These are phyloP conservation scores for Falcunculus frontatus DNA, from an alignment of 2,113 vertebrate genomes.

Conservation along the genomic window DNA sequence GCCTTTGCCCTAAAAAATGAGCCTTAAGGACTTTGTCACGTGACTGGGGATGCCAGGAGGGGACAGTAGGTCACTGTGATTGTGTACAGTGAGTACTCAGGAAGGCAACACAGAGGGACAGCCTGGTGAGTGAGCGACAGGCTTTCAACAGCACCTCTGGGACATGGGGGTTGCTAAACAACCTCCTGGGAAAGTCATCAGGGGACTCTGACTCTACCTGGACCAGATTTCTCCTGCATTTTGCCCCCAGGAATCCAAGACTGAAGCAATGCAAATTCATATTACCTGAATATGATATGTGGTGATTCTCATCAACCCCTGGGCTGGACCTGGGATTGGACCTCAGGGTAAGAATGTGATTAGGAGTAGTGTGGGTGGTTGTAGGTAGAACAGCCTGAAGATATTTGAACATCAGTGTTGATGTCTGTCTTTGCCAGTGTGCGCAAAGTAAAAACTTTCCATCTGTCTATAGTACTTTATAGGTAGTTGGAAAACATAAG, in stretches of 20 bases:
- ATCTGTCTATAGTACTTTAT: neutral
- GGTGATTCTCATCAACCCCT: neutral
- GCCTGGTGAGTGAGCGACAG: neutral
- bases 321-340: too few species aligned
- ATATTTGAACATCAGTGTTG: neutral
- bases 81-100: rapidly evolving
- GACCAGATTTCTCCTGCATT: rapidly evolving
- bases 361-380: neutral
- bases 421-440: neutral
- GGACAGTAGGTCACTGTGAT: neutral
- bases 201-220: neutral
- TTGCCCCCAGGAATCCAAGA: neutral
- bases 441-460: neutral
- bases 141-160: neutral
- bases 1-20: neutral
- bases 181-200: neutral
- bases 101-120: neutral
- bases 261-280: neutral
- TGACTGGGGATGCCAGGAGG: neutral
- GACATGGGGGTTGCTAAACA: neutral
- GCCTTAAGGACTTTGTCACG: neutral
- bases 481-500: neutral
- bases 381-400: neutral
- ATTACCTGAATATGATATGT: neutral
- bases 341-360: neutral